phyloP scores from a whole-genome alignment of 2,888 invertebrate species.

The Dexiosoma caninum region DNA sequence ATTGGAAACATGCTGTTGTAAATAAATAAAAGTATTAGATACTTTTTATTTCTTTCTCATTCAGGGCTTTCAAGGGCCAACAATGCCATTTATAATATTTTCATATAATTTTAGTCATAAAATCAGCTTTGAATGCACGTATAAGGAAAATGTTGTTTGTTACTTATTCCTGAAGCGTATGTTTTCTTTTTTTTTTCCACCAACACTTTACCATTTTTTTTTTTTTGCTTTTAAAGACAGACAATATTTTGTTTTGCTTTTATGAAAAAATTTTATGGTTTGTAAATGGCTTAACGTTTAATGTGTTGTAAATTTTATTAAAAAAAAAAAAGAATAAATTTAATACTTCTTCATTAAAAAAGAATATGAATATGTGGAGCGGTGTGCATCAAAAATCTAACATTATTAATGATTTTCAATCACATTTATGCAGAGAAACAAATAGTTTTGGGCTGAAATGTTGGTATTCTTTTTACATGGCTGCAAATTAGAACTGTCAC shows the following conservation, averaged over 20 bases:
- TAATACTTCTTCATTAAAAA: too few relatives aligned
- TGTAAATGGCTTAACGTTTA: slow-evolving; percentile 48
- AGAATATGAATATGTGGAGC: too few relatives aligned
- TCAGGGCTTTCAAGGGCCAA: slow-evolving; percentile 23
- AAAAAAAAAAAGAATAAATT: neutral
- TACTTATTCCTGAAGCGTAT: neutral
- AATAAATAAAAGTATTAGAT: slow-evolving; percentile 32
- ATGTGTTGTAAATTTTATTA: neutral
- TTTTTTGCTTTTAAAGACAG: neutral
- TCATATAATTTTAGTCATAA: slow-evolving; percentile 14
- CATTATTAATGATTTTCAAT: too few relatives aligned
- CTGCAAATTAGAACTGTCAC: too few relatives aligned
- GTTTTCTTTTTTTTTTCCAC: neutral
- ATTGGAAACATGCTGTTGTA: slow-evolving; percentile 47
- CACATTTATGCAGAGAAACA: too few relatives aligned
- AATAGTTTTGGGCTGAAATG: too few relatives aligned
- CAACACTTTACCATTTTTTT: neutral
- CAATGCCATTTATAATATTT: neutral
- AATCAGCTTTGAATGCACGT: slow-evolving; percentile 11
- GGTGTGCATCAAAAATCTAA: too few relatives aligned
- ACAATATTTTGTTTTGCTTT: slow-evolving; percentile 34
- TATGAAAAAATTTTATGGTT: slow-evolving; percentile 42
- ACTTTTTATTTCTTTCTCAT: slow-evolving; percentile 20
- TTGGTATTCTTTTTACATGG: too few relatives aligned
- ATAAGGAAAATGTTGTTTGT: slow-evolving; percentile 13